Base-by-base conservation (phyloP, 2,888 invertebrate species). In the Nasonia oneida region DNA sequence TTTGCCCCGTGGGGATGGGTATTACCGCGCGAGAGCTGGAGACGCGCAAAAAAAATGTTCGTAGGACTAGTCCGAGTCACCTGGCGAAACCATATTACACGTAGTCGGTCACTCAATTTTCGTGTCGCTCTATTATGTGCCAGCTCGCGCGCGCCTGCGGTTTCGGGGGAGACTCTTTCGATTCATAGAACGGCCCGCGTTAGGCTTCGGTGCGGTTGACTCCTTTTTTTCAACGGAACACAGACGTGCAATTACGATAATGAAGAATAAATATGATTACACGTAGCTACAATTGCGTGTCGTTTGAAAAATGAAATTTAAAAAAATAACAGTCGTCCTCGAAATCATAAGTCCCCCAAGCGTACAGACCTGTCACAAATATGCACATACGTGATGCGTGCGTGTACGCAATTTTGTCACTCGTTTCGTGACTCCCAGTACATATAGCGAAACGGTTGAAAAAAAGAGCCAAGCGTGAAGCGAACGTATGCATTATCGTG, bases 381-480 rank as follows among this genome's bases (percentile, higher is more conserved):
- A 76, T 75, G 14, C 67, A 75, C 74, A 70, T 71, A 77, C 78
- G 50, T 53, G 61, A n/a, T 73, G 86, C 75, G 39, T 86, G 76
- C 75, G 67, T 37, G 57, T 71, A 67, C 64, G 76, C 80, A 81
- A 83, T 83, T 86, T 80, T 80, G 83, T 83, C 80, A 80, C 80
- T 47, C 53, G 23, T 70, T 57, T 77, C 80, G 80, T 76, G 76
- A 86, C 83, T 76, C 42, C 67, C 78, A 33, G 15, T 50, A 6
- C 2, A 29, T 33, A 57, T 53, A 23, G 71, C 71, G 3, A 50
- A 50, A 23, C 47, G 42, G 5, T 6, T 23, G 8, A 37, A 61
- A 77, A 39, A 64, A n/a, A 42, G 33, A 18, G 23, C 33, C 42
- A 8, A 42, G 12, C 6, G 47, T 33, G 23, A 33, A 42, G 37